Base-by-base conservation (phyloP, 2,888 invertebrate genomes). In the Leistus spinibarbis region DNA sequence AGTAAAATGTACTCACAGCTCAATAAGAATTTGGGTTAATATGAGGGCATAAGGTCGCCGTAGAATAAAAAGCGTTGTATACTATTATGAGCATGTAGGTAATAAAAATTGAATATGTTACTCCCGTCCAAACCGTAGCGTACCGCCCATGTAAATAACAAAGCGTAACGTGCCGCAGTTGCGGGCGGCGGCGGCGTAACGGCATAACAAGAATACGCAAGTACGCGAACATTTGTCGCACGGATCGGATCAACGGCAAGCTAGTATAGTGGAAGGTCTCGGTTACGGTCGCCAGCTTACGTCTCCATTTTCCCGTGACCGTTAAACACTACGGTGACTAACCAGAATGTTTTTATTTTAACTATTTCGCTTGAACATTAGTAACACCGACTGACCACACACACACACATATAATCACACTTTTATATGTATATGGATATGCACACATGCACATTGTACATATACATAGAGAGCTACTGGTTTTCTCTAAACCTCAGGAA, bases 301-400 rank as follows among this genome's bases (percentile, higher is more conserved):
- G 60, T 60, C 60, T 60, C 60, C 17, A 54, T 71, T 71, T 71
- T 71, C 71, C 71, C 71, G 71, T 71, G 71, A 71, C 71, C 71
- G 64, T 54, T 71, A 71, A 71, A 63, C 54, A 71, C 71, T 71
- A 63, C 64, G 71, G 71, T 63, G 63, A 71, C 64, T 71, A 63
- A 71, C n/a, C 40, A 71, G 71, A 71, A 71, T 71, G 71, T 63
- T 71, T 71, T 71, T 63, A 71, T 63, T 40, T 40, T 40, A 10
- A 40, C 40, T 40, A 40, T 40, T 40, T 40, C 62, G 63, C 71
- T 62, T 64, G 63, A 53, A 71, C 71, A 71, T 71, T 71, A 71
- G 71, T 71, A 71, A 71, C 71, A 71, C 63, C 54, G 63, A 63
- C 63, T 71, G 71, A 71, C 71, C 71, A 71, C 64, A 71, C 71